Conservation (phyloP, 2,113 vertebrate species). For the Rhabdomys dilectus region DNA sequence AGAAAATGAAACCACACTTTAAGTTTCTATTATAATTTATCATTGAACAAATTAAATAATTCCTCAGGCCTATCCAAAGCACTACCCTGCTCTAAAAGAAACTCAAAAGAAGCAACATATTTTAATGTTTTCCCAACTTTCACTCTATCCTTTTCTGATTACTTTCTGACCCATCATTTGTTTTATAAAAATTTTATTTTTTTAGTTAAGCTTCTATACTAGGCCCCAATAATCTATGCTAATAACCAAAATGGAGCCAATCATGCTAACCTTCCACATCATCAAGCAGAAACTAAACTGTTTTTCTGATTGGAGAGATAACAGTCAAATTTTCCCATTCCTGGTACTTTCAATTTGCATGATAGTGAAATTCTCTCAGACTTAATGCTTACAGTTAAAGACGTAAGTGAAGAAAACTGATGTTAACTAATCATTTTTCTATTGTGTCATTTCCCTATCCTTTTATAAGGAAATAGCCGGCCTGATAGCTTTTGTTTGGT, state of each 20-base stretch:
- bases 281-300: not conserved
- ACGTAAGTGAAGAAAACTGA: not conserved
- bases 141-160: not conserved
- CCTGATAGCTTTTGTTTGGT: not conserved
- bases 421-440: not conserved
- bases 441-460: not conserved
- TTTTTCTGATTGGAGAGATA: not conserved
- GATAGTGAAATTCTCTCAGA: not conserved
- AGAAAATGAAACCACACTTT: not conserved
- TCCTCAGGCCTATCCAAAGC: not conserved
- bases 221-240: not conserved
- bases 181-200: not conserved
- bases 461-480: not conserved
- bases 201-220: not conserved
- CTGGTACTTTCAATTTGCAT: not conserved
- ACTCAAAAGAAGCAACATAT: not conserved
- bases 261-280: not conserved
- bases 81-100: slow-evolving; percentile 19
- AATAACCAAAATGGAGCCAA: slow-evolving; percentile 18
- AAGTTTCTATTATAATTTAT: slow-evolving; percentile 20
- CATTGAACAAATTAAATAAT: not conserved
- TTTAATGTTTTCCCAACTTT: not conserved
- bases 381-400: not conserved
- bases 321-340: not conserved
- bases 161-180: slow-evolving; percentile 21